A percentile compares a stretch with the other conserved stretches of the same genome.
These are phyloP conservation scores for Trididemnum miniatum DNA, from an alignment of 23 tunicate genomes.

Conservation along the genomic window DNA sequence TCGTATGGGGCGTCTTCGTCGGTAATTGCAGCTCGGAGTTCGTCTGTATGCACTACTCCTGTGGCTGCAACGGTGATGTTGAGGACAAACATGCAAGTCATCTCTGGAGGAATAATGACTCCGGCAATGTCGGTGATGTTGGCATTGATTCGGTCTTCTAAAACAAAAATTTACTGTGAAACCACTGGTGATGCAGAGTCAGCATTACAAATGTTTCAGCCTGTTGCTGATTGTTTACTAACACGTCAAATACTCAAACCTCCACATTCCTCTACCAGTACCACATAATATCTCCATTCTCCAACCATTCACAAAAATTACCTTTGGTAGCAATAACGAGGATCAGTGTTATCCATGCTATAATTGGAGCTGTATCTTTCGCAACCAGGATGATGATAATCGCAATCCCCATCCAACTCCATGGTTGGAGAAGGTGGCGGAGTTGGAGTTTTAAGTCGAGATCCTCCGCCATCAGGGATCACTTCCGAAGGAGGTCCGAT, in stretches of 20 bases:
- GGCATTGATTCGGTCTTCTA: not conserved
- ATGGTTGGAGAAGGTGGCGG: conserved; percentile 81
- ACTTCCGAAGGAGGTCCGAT: conserved; percentile 92
- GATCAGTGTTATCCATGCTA: not conserved
- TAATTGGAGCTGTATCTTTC: not conserved
- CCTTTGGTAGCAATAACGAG: conserved; percentile 10
- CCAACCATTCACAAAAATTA: too few species aligned
- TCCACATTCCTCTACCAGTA: too few species aligned
- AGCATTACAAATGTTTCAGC: too few species aligned
- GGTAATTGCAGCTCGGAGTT: not conserved
- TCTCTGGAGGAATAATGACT: conserved; percentile 22
- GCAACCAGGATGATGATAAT: not conserved
- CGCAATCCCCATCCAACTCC: conserved; percentile 3
- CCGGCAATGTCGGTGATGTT: not conserved
- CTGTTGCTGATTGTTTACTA: too few species aligned
- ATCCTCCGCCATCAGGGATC: conserved; percentile 60
- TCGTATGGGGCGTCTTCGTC: not conserved
- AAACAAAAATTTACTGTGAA: too few species aligned
- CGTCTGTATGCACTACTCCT: not conserved
- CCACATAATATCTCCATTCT: too few species aligned
- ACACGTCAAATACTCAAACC: too few species aligned
- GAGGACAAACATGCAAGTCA: not conserved
- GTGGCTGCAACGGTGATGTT: not conserved
- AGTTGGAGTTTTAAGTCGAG: conserved; percentile 85
- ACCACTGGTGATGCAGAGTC: not conserved